Percentiles rank a stretch among this genome's conserved stretches.
These are phyloP conservation scores for Microtus oregoni DNA, from an alignment of 2,113 vertebrate genomes.

Conservation along the genomic window DNA sequence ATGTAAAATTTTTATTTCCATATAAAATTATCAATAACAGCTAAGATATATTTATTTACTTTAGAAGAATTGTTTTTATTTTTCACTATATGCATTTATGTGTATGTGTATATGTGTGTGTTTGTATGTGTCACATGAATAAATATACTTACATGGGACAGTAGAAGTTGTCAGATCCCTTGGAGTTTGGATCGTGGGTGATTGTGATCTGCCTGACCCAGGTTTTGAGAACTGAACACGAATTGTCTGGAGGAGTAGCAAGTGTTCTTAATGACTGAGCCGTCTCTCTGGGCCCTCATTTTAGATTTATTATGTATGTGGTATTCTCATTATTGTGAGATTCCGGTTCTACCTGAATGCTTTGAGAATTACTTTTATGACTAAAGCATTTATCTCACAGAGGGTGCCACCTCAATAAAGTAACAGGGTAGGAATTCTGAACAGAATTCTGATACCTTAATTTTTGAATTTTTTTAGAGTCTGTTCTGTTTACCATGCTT, in stretches of 20 bases:
- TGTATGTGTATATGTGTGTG: neutral
- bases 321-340: neutral
- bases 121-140: neutral
- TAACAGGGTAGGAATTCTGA: neutral
- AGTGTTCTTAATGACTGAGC: neutral
- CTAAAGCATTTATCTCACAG: neutral
- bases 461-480: neutral
- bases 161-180: neutral
- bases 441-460: neutral
- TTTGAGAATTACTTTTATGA: constrained; percentile 15
- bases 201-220: neutral
- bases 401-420: neutral
- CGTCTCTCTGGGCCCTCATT: neutral
- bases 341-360: neutral
- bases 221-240: neutral
- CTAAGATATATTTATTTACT: neutral
- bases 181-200: neutral
- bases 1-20: neutral
- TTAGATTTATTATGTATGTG: neutral
- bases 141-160: neutral
- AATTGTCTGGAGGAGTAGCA: neutral
- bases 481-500: neutral
- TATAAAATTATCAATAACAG: neutral
- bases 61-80: neutral
- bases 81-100: neutral